Percentiles rank a stretch among this genome's conserved stretches.
Evolutionary conservation across 2,113 vertebrate genomes (phyloP).

Genomic region (Grantiella picta): DNA sequence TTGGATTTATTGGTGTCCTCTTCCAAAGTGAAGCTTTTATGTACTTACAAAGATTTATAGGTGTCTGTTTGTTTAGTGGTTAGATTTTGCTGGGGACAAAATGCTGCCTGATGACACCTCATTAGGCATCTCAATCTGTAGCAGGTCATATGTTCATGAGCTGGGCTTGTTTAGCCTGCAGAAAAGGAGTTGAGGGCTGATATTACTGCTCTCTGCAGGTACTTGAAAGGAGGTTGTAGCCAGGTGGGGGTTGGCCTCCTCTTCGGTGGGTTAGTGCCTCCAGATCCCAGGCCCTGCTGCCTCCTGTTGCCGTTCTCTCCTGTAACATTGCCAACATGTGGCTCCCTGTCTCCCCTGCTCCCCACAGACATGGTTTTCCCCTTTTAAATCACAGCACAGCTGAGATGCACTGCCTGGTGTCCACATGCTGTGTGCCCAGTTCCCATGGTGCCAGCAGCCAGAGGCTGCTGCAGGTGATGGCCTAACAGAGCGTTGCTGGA

Average conservation of each 20-base stretch:
- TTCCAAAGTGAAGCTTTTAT: not conserved
- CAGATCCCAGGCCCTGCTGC: not conserved
- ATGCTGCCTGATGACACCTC: not conserved
- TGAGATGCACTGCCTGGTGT: not conserved
- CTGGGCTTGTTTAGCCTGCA: not conserved
- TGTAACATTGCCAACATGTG: not conserved
- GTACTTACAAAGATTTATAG: not conserved
- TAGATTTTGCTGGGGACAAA: not conserved
- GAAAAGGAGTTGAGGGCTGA: not conserved
- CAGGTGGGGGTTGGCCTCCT: not conserved
- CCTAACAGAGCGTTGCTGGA: not conserved
- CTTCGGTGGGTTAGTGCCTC: not conserved
- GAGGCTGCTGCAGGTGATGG: not conserved
- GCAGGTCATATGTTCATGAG: not conserved
- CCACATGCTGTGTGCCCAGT: not conserved
- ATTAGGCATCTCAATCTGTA: not conserved
- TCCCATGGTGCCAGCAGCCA: not conserved
- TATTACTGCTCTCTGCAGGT: not conserved
- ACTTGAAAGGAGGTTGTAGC: not conserved
- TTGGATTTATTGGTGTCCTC: not conserved
- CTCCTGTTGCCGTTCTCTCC: not conserved
- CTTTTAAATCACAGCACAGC: not conserved
- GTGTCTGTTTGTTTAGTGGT: not conserved
- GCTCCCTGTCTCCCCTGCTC: not conserved
- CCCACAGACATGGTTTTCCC: fast-evolving